Evolutionary conservation across 2,888 invertebrate genomes (phyloP), one percentile per base, ranked within the genome.

Genomic region (Pseudococcus viburni): DNA sequence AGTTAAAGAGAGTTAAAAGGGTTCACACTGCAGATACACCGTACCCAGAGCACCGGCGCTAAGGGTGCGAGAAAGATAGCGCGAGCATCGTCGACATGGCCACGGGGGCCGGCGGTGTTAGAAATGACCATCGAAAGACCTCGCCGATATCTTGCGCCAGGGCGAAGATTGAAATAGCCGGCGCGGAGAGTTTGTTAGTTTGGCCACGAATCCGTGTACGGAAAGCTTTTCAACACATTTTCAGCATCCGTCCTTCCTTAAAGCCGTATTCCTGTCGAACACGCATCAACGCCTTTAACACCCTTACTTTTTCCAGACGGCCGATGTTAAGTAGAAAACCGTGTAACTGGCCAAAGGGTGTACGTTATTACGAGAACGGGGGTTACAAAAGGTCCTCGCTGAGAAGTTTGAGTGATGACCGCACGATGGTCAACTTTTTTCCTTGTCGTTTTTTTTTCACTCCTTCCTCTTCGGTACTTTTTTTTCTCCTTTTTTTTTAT

Each of bases 291-390:
- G 85, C 85, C 85, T 87, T 87, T 77, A 87, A 87, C 87, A 77
- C 51, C 87, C 87, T 51, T 87, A 87, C 87, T 87, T 77, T 87
- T 87, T 87, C 77, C 87, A 87, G 51, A 77, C 51, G 77, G 87
- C 87, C 77, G 87, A 87, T 77, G 87, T 87, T 87, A 87, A 87
- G 87, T 87, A 87, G 87, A 87, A 87, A 87, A 87, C 87, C 87
- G 77, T 87, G 87, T 87, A 87, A 87, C 87, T 48, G 77, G 87
- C 77, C 77, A 77, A 87, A 87, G 87, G 87, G 87, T 87, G 87
- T 77, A 77, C 77, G 51, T 77, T 87, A 77, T 87, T 77, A 77
- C 77, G 77, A 73, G 77, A 48, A 77, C 48, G 77, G 73, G 87
- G 87, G 73, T 42, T 87, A 77, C 87, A 87, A 87, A 87, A 87